Evolutionary conservation across 2,888 invertebrate species (phyloP).

Genomic region (Gortyna flavago): DNA sequence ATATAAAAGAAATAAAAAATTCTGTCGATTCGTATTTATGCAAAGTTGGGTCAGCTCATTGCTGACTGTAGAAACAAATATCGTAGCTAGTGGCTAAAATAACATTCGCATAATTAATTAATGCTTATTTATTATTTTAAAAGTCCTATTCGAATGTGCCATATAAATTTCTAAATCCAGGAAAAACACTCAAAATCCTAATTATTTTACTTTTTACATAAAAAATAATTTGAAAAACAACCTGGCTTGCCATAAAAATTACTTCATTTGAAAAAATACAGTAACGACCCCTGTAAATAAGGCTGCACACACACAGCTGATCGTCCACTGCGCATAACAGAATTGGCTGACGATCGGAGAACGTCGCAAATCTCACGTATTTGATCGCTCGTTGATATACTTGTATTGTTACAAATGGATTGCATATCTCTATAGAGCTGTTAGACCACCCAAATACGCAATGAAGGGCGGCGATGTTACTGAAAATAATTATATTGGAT

Average conservation of each 20-base stretch:
- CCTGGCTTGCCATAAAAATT: background rate
- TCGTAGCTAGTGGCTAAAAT: background rate
- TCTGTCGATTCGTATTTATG: too few species aligned
- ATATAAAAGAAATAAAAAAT: too few species aligned
- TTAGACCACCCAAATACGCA: slow-evolving; percentile 7
- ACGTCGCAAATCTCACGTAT: slow-evolving; percentile 87
- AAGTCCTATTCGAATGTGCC: background rate
- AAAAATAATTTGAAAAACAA: background rate
- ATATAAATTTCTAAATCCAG: too few species aligned
- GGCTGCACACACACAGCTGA: slow-evolving; percentile 19
- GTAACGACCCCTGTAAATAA: slow-evolving; percentile 11
- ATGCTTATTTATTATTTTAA: background rate
- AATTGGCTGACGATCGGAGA: slow-evolving; percentile 74
- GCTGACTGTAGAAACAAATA: background rate
- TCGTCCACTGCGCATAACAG: slow-evolving; percentile 60
- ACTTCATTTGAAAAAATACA: background rate
- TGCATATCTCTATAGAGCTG: slow-evolving; percentile 72
- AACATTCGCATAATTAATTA: background rate
- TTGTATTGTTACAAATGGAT: slow-evolving; percentile 78
- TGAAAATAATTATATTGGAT: too few species aligned
- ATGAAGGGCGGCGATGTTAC: too few species aligned
- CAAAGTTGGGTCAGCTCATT: too few species aligned
- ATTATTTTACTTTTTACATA: background rate
- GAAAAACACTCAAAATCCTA: background rate
- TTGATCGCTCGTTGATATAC: slow-evolving; percentile 82